phyloP scores from a whole-genome alignment of 2,888 invertebrate genomes.

The Acanthopleura granulata region DNA sequence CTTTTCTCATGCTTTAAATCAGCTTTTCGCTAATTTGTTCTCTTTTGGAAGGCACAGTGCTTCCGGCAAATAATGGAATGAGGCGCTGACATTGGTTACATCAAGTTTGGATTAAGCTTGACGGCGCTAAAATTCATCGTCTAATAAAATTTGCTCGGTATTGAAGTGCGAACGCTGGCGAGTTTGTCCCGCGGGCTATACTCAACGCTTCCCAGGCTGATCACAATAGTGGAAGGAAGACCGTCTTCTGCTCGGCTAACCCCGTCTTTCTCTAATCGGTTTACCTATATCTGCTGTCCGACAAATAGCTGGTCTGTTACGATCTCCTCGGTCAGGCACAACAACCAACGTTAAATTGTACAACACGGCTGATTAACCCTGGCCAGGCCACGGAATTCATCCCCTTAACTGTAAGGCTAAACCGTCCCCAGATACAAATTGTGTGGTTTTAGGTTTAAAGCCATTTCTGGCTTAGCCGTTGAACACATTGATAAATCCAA shows the following conservation, averaged over 20 bases:
- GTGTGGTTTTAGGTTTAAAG: no score
- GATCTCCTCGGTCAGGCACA: neutral
- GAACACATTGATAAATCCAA: no score
- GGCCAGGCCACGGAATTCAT: no score
- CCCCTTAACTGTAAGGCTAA: no score
- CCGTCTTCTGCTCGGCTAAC: slow-evolving; percentile 3
- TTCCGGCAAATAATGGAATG: slow-evolving; percentile 15
- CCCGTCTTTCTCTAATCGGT: neutral
- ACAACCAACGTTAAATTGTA: no score
- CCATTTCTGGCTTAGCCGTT: no score
- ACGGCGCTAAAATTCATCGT: slow-evolving; percentile 12
- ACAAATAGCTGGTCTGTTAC: neutral
- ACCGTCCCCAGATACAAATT: no score
- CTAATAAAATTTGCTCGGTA: neutral
- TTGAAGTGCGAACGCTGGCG: neutral
- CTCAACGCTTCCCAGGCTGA: neutral
- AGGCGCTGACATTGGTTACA: slow-evolving; percentile 18
- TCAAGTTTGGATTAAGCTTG: slow-evolving; percentile 18
- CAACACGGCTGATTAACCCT: no score
- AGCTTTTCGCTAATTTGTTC: slow-evolving; percentile 19
- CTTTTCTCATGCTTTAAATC: slow-evolving; percentile 15
- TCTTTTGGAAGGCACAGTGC: slow-evolving; percentile 6
- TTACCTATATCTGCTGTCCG: neutral
- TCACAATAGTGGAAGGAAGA: neutral
- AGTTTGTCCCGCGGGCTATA: slow-evolving; percentile 1